Conservation (phyloP, 2,888 invertebrate species). For the Allacma fusca region DNA sequence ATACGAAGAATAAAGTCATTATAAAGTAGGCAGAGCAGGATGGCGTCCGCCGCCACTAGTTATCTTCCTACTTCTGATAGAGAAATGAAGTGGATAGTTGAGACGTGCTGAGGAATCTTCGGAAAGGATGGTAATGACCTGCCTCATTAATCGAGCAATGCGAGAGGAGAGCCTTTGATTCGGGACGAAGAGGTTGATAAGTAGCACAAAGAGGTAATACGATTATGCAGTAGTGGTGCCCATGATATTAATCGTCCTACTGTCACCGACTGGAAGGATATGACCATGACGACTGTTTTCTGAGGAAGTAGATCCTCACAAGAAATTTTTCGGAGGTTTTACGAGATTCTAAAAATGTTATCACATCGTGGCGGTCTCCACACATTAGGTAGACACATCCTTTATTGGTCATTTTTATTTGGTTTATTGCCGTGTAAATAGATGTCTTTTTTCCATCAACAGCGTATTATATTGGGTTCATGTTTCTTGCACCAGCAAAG, state of each 20-base stretch:
- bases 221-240: neutral
- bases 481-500: neutral
- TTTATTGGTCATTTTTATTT: slow-evolving; percentile 50
- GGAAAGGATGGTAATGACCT: neutral
- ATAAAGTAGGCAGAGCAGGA: no score
- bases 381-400: slow-evolving; percentile 31
- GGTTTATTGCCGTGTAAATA: slow-evolving; percentile 44
- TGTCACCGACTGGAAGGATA: slow-evolving; percentile 12
- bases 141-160: neutral
- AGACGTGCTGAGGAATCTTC: neutral
- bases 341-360: slow-evolving; percentile 41
- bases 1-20: no score
- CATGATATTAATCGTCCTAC: neutral
- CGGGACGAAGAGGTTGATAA: neutral
- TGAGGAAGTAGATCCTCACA: neutral
- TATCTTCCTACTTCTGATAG: neutral
- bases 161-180: neutral
- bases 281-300: neutral
- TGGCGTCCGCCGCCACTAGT: no score
- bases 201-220: neutral
- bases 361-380: slow-evolving; percentile 20
- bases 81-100: neutral
- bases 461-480: slow-evolving; percentile 28
- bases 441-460: slow-evolving; percentile 39
- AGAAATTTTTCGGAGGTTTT: slow-evolving; percentile 18